These are phyloP conservation scores for Ivindomyrus marchei DNA, from an alignment of 2,113 vertebrate genomes.

Conservation along the genomic window DNA sequence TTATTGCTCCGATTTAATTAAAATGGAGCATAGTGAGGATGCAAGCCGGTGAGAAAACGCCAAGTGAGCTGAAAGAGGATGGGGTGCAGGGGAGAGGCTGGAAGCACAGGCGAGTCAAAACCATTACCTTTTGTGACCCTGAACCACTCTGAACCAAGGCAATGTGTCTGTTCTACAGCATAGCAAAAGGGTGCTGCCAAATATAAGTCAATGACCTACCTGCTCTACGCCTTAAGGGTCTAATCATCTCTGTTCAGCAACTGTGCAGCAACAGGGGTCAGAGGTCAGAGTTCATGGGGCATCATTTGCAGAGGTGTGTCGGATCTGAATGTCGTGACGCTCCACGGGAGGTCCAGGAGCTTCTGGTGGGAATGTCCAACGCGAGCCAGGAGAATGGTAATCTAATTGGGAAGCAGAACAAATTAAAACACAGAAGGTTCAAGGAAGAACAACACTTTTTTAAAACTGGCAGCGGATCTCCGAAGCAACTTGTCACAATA, in stretches of 20 bases:
- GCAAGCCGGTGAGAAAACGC: background rate
- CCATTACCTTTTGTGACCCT: background rate
- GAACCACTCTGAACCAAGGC: background rate
- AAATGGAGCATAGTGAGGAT: background rate
- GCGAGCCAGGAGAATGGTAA: no score
- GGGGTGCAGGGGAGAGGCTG: background rate
- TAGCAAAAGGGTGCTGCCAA: background rate
- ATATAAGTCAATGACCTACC: background rate
- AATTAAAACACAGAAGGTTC: constrained; percentile 1
- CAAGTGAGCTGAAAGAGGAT: background rate
- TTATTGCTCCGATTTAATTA: background rate
- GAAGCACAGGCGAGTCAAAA: background rate
- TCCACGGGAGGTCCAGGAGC: background rate
- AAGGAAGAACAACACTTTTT: background rate
- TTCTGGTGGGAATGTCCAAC: background rate
- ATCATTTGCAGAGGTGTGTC: constrained; percentile 4
- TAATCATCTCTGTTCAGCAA: background rate
- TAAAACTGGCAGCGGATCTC: background rate
- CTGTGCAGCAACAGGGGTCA: background rate
- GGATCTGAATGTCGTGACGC: background rate
- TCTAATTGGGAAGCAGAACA: background rate
- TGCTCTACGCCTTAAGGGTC: background rate
- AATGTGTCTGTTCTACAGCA: background rate
- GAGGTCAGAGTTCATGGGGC: constrained; percentile 12
- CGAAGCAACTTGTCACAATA: background rate